These are phyloP conservation scores for Bufo gargarizans DNA, from an alignment of 2,113 vertebrate genomes.

Conservation along the genomic window DNA sequence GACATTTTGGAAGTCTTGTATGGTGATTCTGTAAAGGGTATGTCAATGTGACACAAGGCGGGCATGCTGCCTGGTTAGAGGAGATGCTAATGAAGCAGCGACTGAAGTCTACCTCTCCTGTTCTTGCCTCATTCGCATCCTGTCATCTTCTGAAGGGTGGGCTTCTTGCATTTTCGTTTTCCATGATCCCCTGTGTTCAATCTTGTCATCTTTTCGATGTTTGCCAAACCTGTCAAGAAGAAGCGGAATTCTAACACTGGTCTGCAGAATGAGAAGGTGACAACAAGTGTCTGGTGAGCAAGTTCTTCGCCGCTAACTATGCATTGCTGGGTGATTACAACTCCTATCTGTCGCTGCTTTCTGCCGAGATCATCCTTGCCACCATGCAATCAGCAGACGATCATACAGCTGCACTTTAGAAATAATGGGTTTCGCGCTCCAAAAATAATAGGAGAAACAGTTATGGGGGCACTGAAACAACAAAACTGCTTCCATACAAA, in stretches of 20 bases:
- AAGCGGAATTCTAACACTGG: constrained; percentile 76
- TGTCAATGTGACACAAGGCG: constrained; percentile 30
- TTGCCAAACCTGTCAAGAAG: constrained; percentile 92
- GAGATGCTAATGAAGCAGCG: constrained; percentile 45
- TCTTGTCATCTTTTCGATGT: constrained; percentile 91
- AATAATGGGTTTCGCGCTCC: neutral
- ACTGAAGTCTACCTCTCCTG: constrained; percentile 88
- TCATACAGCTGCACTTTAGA: neutral
- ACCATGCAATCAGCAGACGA: neutral
- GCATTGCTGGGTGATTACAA: neutral
- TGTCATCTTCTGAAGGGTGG: constrained; percentile 90
- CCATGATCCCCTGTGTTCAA: constrained; percentile 79
- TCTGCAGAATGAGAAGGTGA: constrained; percentile 58
- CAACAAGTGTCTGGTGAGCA: constrained; percentile 17
- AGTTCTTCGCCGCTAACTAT: neutral
- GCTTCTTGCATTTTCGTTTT: constrained; percentile 88
- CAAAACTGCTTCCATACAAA: neutral
- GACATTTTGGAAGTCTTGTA: constrained; percentile 24
- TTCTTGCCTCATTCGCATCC: constrained; percentile 88
- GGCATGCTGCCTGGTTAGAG: constrained; percentile 28
- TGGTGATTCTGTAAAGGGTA: constrained; percentile 35
- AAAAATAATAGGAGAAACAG: neutral
- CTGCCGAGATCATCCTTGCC: neutral
- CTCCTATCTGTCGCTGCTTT: neutral
- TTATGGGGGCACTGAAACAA: neutral